phyloP scores from a whole-genome alignment of 1,140 invertebrate species.

The Pseudomyrmex gracilis region DNA sequence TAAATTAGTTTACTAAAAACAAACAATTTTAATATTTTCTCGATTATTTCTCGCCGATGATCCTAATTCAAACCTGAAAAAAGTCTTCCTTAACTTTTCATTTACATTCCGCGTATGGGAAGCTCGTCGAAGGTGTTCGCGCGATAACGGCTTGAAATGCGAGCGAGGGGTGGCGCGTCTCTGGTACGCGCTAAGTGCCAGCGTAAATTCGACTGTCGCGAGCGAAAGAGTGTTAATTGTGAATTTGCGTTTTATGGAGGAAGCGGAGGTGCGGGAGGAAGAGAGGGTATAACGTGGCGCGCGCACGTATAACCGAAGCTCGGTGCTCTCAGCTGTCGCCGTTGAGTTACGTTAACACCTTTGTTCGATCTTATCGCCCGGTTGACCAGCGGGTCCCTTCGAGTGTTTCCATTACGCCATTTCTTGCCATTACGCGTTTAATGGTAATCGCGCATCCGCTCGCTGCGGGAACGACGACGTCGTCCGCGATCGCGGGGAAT shows the following conservation, averaged over 20 bases:
- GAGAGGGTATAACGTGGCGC: constrained; percentile 11
- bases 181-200: constrained; percentile 61
- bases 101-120: background rate
- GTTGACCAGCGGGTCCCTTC: constrained; percentile 63
- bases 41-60: background rate
- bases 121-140: constrained; percentile 10
- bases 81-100: background rate
- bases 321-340: constrained; percentile 72
- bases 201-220: constrained; percentile 66
- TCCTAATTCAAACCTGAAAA: background rate
- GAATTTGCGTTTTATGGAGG: constrained; percentile 79
- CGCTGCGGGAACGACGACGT: constrained; percentile 47
- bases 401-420: constrained; percentile 69
- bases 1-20: background rate
- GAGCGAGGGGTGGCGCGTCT: constrained; percentile 20
- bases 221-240: constrained; percentile 75
- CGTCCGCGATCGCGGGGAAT: constrained; percentile 52
- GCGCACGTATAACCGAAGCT: constrained; percentile 22
- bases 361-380: constrained; percentile 73
- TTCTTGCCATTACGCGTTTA: constrained; percentile 64
- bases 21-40: background rate
- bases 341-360: constrained; percentile 76
- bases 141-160: constrained; percentile 38
- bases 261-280: constrained; percentile 61
- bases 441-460: constrained; percentile 68